phyloP scores from a whole-genome alignment of 2,888 invertebrate genomes.

The Blastobasis lacticolella region DNA sequence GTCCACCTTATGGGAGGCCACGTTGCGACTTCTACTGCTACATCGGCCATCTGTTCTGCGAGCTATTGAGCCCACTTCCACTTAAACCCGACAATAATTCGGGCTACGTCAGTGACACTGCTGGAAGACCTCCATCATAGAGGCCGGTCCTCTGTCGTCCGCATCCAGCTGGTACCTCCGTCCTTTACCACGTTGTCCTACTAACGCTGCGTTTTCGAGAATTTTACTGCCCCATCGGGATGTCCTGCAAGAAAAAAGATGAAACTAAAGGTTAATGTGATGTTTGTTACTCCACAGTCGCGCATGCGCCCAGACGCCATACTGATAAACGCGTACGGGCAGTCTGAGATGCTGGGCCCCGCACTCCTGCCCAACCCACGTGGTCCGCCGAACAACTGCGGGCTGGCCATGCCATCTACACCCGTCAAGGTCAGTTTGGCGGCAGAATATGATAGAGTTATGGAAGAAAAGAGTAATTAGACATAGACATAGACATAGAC shows the following conservation, averaged over 20 bases:
- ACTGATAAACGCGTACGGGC: constrained; percentile 37
- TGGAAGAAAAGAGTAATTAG: neutral
- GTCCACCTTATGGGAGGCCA: too few relatives aligned
- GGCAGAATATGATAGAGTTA: neutral
- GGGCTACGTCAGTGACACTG: too few relatives aligned
- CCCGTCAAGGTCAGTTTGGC: constrained; percentile 22
- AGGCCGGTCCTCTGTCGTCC: too few relatives aligned
- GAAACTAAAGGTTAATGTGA: neutral
- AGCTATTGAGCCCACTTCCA: too few relatives aligned
- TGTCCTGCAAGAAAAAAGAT: neutral
- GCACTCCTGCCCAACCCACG: constrained; percentile 21
- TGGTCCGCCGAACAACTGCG: constrained; percentile 39
- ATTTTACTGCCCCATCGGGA: neutral
- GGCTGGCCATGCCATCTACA: constrained; percentile 16
- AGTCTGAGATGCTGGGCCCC: constrained; percentile 45
- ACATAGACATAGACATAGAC: too few relatives aligned
- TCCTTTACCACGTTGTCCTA: neutral
- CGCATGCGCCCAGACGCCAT: constrained; percentile 21
- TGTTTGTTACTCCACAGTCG: constrained; percentile 22
- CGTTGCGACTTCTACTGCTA: too few relatives aligned
- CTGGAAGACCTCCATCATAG: too few relatives aligned
- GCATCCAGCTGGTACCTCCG: neutral
- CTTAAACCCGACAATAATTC: too few relatives aligned
- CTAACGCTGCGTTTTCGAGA: too few relatives aligned
- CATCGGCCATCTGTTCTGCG: too few relatives aligned